phyloP scores from a whole-genome alignment of 2,797 vertebrate genomes.

The Trichosurus vulpecula region DNA sequence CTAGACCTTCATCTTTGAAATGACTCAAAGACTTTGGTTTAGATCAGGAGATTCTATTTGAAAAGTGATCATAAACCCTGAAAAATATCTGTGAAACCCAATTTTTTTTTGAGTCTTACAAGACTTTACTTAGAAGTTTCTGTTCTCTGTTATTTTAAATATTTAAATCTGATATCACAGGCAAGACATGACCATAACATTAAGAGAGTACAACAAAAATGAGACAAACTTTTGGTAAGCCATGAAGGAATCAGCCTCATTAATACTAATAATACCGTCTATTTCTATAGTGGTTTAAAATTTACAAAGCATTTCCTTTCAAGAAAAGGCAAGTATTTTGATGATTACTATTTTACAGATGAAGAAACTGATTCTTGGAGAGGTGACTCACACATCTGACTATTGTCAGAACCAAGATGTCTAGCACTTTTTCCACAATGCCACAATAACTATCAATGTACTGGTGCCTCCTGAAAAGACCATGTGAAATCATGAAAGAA shows the following conservation, averaged over 20 bases:
- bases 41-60: not conserved
- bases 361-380: not conserved
- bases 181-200: not conserved
- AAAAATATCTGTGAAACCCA: not conserved
- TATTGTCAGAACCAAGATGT: not conserved
- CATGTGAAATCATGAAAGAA: conserved; percentile 52
- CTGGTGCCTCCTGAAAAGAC: conserved; percentile 25
- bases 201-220: not conserved
- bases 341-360: not conserved
- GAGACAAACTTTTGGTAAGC: not conserved
- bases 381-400: not conserved
- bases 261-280: not conserved
- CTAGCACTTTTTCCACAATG: not conserved
- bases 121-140: not conserved
- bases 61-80: not conserved
- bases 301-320: not conserved
- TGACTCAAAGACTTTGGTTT: not conserved
- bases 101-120: not conserved
- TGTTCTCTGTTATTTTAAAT: not conserved
- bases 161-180: not conserved
- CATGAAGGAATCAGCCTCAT: not conserved
- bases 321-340: not conserved
- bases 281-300: not conserved
- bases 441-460: not conserved
- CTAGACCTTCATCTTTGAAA: not conserved